Conservation (phyloP, 2,797 vertebrate species). For the Sebastes oblongus region DNA sequence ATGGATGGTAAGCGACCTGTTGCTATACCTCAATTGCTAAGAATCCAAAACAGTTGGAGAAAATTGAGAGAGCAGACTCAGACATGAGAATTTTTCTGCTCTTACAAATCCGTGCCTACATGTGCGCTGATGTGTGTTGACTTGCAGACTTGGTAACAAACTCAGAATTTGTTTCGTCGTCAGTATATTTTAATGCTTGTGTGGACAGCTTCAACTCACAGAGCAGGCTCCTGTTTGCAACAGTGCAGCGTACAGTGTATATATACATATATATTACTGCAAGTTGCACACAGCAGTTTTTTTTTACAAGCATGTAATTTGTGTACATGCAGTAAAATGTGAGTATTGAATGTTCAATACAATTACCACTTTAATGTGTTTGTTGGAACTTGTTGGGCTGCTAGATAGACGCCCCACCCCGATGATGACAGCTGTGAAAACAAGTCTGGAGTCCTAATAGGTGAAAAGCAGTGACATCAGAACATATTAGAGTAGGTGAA, state of each 20-base stretch:
- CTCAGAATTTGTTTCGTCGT: too few species aligned
- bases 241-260: background rate
- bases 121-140: too few species aligned
- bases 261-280: background rate
- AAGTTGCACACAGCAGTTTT: background rate
- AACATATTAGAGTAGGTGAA: background rate
- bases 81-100: too few species aligned
- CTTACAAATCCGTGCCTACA: too few species aligned
- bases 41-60: too few species aligned
- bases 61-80: too few species aligned
- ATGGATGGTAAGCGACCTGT: too few species aligned
- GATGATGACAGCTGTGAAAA: background rate
- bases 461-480: background rate
- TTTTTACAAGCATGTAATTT: background rate
- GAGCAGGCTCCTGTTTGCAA: too few species aligned
- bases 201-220: too few species aligned
- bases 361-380: background rate
- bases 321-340: background rate
- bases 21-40: too few species aligned
- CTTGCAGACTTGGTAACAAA: too few species aligned
- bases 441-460: background rate
- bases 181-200: too few species aligned
- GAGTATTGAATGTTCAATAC: background rate
- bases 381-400: slow-evolving; percentile 35
- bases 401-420: background rate